Evolutionary conservation across 2,797 vertebrate genomes (phyloP), one percentile per base, ranked within the genome.

Genomic region (Rallus crepitans): DNA sequence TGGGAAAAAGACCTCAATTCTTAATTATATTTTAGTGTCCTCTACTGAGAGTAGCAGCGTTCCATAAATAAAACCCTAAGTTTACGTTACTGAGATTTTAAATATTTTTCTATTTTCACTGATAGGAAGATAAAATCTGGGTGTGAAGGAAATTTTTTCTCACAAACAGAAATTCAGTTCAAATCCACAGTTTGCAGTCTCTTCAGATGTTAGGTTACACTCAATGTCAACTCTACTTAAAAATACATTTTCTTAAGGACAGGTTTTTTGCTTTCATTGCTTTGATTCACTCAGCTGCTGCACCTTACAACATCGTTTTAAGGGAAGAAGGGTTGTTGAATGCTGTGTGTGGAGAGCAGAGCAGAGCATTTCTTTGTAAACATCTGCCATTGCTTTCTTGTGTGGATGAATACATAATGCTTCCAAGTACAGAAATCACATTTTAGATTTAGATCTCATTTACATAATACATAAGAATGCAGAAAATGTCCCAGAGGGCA

Each of bases 401-500:
- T 39, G 45, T 84, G 65, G 64, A 40, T 91, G 64, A 96, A 87
- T 91, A 80, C 25, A 75, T 91, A 94, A 93, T 94, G 33, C 33
- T 95, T 94, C 70, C 85, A 96, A 96, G 56, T 59, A 87, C 21
- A 48, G 61, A 94, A 91, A 95, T 97, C 87, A 93, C 47, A 86
- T 93, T 97, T 97, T 96, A 97, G 95, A 96, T 97, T 98, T 96
- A 86, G 64, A 93, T 94, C 77, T 96, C 61, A 96, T 97, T 97
- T 96, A 75, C 84, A 87, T 95, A 94, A 96, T 90, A 91, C 75
- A 68, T 82, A 97, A 97, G 48, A 87, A 94, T 86, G 75, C 37
- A 95, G 77, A 96, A 97, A 95, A 92, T 73, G 75, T 85, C 81
- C 78, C 70, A 93, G 81, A 96, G 78, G 81, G 48, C 70, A 96